A percentile compares a stretch with the other conserved stretches of the same genome.
Evolutionary conservation across 2,888 invertebrate species (phyloP).

Genomic region (Luperina nickerlii): DNA sequence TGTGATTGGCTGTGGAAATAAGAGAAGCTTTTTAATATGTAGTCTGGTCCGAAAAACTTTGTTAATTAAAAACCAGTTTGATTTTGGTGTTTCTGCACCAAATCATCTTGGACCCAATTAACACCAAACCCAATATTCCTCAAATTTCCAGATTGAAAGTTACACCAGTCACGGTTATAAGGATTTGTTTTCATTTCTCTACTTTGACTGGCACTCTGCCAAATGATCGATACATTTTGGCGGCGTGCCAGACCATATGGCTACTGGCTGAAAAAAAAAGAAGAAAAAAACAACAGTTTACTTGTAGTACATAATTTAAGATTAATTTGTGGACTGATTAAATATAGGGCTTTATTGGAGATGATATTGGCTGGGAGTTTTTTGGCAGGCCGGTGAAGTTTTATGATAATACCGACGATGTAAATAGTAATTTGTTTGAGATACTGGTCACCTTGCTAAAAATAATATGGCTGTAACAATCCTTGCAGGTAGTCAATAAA

Average conservation of each 20-base stretch:
- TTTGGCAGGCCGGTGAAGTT: not conserved
- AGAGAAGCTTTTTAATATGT: not conserved
- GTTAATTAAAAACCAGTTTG: constrained; percentile 19
- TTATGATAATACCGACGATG: no score
- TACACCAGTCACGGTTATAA: constrained; percentile 56
- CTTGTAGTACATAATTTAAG: constrained; percentile 72
- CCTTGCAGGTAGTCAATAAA: not conserved
- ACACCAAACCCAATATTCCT: constrained; percentile 34
- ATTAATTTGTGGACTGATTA: constrained; percentile 66
- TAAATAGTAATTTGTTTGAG: not conserved
- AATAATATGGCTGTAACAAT: constrained; percentile 1
- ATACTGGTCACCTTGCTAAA: constrained; percentile 9
- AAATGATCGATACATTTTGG: constrained; percentile 86
- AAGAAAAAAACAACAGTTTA: constrained; percentile 67
- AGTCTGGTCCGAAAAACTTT: constrained; percentile 20
- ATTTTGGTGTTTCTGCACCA: constrained; percentile 10
- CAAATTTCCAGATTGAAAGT: constrained; percentile 65
- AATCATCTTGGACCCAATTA: constrained; percentile 42
- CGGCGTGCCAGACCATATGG: constrained; percentile 81
- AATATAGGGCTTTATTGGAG: constrained; percentile 42
- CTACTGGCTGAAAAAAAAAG: constrained; percentile 72
- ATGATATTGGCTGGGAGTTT: constrained; percentile 18
- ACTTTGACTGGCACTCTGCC: constrained; percentile 81
- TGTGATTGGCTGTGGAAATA: constrained; percentile 18
- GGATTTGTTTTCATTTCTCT: constrained; percentile 83